phyloP scores from a whole-genome alignment of 2,797 vertebrate genomes.

The Helarctos malayanus region DNA sequence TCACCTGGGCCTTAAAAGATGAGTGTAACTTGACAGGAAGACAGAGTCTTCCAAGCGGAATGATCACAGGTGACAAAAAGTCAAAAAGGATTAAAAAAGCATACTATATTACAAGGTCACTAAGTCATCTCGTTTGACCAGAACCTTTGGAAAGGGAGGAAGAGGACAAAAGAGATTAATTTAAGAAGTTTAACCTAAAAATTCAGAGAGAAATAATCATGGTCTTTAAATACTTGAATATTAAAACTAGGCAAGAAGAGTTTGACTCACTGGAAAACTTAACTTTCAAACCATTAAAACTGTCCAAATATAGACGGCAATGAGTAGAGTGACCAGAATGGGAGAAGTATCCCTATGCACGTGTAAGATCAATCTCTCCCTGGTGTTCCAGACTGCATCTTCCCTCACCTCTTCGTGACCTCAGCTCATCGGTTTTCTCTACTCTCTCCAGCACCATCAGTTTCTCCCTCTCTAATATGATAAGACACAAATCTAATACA shows the following conservation, averaged over 20 bases:
- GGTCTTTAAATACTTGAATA: slow-evolving; percentile 15
- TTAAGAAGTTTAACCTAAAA: slow-evolving; percentile 20
- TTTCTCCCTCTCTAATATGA: not conserved
- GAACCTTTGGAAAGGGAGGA: not conserved
- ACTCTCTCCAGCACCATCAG: not conserved
- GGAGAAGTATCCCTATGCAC: not conserved
- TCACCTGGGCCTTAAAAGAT: slow-evolving; percentile 20
- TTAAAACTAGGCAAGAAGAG: not conserved
- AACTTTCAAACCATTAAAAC: slow-evolving; percentile 19
- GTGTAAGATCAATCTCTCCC: not conserved
- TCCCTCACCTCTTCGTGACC: not conserved
- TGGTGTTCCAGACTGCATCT: not conserved
- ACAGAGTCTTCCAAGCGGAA: not conserved
- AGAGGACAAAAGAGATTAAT: not conserved
- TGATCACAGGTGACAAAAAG: slow-evolving; percentile 16
- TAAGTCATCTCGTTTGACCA: not conserved
- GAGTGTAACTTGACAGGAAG: not conserved
- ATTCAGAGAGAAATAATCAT: not conserved
- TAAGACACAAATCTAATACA: slow-evolving; percentile 34
- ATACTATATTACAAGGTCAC: not conserved
- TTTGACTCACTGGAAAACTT: slow-evolving; percentile 53
- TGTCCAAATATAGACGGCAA: not conserved
- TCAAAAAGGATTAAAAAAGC: slow-evolving; percentile 8
- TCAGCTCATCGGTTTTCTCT: slow-evolving; percentile 4
- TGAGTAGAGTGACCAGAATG: not conserved